phyloP scores from a whole-genome alignment of 1,140 invertebrate species.

The Pseudachorutes palmiensis region DNA sequence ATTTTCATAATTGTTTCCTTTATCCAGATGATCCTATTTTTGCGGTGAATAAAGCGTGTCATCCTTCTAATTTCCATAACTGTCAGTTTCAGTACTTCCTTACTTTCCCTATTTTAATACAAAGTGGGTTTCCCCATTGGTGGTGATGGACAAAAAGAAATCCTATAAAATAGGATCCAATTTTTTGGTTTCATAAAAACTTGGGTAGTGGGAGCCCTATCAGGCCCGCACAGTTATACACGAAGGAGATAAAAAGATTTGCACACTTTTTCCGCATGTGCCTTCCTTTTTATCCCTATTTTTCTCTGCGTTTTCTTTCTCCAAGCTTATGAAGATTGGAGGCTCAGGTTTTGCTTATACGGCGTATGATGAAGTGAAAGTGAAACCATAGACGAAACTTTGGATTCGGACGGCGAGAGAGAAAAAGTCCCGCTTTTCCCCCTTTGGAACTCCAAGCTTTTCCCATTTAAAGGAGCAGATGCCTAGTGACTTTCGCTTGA shows the following conservation, averaged over 20 bases:
- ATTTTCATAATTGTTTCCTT: too few relatives aligned
- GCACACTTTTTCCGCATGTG: background rate
- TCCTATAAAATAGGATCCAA: background rate
- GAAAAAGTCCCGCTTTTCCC: too few relatives aligned
- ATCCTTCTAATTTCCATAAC: conserved; percentile 6
- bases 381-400: background rate
- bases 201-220: background rate
- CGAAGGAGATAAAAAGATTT: background rate
- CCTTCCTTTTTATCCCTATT: background rate
- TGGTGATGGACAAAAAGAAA: background rate
- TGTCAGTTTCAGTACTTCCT: conserved; percentile 8
- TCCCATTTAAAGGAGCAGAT: background rate
- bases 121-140: too few relatives aligned
- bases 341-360: background rate
- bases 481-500: background rate
- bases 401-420: too few relatives aligned
- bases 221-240: background rate
- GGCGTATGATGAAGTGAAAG: conserved; percentile 7
- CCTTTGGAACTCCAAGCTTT: background rate
- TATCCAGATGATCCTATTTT: too few relatives aligned
- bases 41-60: background rate
- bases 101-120: background rate
- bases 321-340: conserved; percentile 4
- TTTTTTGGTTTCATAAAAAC: background rate
- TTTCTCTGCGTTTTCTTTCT: background rate